Evolutionary conservation across 1,140 invertebrate species (phyloP), one percentile per base, ranked within the genome.

Genomic region (Luehdorfia chinensis): DNA sequence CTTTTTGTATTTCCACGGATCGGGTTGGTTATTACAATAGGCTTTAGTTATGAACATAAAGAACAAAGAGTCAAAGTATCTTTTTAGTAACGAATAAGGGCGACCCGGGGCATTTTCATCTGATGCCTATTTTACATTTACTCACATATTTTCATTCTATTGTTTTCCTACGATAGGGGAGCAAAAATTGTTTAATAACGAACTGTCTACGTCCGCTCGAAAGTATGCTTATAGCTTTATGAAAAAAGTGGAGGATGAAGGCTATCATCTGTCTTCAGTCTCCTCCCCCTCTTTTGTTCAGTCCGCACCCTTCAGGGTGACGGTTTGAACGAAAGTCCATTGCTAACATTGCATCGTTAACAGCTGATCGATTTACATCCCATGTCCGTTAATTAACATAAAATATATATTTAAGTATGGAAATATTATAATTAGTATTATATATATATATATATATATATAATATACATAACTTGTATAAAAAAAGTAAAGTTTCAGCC

Each of bases 1-100:
- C 54, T 52, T 54, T 56, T 52, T 50, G 46, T 55, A 52, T 54
- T 46, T 37, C 48, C 50, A 49, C 43, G 47, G 37, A 55, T 52
- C 34, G 37, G 39, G 16, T 44, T 37, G 30, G 52, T 55, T 57
- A 66, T 70, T 60, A 66, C 59, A 60, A 59, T 43, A 55, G 45
- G 50, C 48, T 31, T 27, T 41, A 39, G 39, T 44, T 33, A 48
- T 54, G 53, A 55, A 55, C 50, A 66, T 55, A 63, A 63, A 63
- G 66, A 59, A 66, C 61, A 65, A 63, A 62, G 53, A 55, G 34
- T 8, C 36, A 11, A 27, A 27, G 39, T 25, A 5, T 30, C 25
- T 30, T 16, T 43, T 43, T 11, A 19, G 23, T 43, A 27, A 43
- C 14, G 14, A 7, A 43, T 43, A 19, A 34, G 33, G 33, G 15